These are phyloP conservation scores for Heliconius nattereri DNA, from an alignment of 1,140 invertebrate genomes.

Conservation along the genomic window DNA sequence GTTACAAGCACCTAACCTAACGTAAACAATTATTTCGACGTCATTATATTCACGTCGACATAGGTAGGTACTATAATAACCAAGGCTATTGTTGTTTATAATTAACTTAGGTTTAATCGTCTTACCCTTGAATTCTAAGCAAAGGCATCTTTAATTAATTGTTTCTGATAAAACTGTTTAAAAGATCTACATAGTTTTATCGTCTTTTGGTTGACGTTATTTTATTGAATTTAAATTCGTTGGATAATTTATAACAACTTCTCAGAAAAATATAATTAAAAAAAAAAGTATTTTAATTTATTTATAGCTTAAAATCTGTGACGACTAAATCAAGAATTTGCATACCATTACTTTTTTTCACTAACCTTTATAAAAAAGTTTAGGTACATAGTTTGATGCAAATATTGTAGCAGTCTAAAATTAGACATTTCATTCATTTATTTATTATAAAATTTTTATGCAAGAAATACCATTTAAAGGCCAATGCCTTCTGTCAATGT, in stretches of 20 bases:
- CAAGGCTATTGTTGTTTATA: conserved; percentile 4
- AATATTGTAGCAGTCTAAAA: no score
- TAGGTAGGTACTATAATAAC: neutral
- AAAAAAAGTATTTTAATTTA: no score
- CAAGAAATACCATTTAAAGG: neutral
- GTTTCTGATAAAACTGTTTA: neutral
- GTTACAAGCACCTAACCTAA: neutral
- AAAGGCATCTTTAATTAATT: neutral
- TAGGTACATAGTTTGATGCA: no score
- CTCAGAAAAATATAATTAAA: no score
- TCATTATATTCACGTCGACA: neutral
- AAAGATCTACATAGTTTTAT: neutral
- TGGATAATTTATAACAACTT: no score
- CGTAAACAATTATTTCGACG: neutral
- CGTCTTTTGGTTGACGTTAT: neutral
- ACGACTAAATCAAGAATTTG: no score
- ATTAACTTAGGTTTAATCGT: neutral
- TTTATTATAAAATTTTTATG: neutral
- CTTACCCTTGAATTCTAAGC: neutral
- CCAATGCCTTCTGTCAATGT: conserved; percentile 3
- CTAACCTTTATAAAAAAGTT: no score
- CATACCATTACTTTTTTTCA: no score
- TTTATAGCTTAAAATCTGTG: no score
- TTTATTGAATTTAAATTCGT: neutral
- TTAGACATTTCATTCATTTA: neutral